Evolutionary conservation across 64 coral and sea anemone genomes (phyloP), one percentile per base, ranked within the genome.

Genomic region (Montipora cactus): DNA sequence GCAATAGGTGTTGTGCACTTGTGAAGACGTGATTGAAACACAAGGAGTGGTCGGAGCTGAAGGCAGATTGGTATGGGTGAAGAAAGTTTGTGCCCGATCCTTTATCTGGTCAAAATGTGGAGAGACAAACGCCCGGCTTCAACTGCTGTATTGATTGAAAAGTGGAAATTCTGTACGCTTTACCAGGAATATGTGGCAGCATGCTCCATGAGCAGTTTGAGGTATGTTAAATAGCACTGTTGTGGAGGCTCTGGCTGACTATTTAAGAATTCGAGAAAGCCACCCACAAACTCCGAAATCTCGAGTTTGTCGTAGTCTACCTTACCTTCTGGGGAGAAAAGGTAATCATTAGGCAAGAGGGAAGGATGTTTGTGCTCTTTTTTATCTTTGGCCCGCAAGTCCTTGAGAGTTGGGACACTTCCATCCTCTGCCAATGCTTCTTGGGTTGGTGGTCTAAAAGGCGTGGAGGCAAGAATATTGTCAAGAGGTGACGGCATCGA

Each of bases 1-100:
- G 88, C 76, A 90, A 90, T 90, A 90, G 76, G 9, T 62, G 21
- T 45, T 10, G 23, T 28, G 28, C 10, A 15, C 44, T 76, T 76
- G 74, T 8, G 37, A 76, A 76, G 74, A 44, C 4, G 6, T 14
- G 45, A 6, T 49, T 6, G 44, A 46, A 76, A 45, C 28, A 47
- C 28, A 8, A 47, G 74, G 25, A 47, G 44, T 14, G 6, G 74
- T 47, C 74, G 74, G 25, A 13, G 28, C 11, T 14, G 74, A 45
- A 47, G 28, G 25, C 25, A 46, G 44, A 12, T 76, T 1, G 11
- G 25, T 8, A 12, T 76, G 74, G 11, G 74, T 76, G 25, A 76
- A 76, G 9, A 76, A 76, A 9, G 74, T 76, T 76, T 76, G 74
- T 14, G 28, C 71, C 74, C 74, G 74, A 13, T 76, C 74, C 28